phyloP scores from a whole-genome alignment of 37 sponge, comb jelly and placozoan genomes.

The Aplysina aerophoba region DNA sequence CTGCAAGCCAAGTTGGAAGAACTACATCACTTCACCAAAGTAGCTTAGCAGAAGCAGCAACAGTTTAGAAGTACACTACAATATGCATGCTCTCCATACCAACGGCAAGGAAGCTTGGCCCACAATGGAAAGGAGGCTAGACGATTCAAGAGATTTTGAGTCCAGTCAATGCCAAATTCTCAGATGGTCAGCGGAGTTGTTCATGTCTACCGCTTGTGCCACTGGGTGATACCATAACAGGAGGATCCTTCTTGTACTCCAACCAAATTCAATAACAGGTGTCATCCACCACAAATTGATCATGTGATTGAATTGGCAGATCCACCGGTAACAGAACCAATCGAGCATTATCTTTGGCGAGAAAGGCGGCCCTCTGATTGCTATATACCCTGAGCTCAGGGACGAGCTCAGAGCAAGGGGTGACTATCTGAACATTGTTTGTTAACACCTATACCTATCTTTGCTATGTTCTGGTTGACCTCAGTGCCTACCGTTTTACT shows the following conservation, averaged over 20 bases:
- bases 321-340: no score
- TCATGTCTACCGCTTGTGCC: slow-evolving; percentile 14
- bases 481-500: no score
- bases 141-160: slow-evolving; percentile 31
- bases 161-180: background rate
- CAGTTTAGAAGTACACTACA: slow-evolving; percentile 37
- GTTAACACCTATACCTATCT: no score
- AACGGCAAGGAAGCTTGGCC: slow-evolving; percentile 68
- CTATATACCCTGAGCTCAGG: no score
- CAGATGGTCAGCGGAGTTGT: background rate
- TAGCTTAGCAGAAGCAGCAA: background rate
- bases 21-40: slow-evolving; percentile 45
- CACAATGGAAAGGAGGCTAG: slow-evolving; percentile 51
- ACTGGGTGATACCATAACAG: background rate
- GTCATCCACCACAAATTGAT: slow-evolving; percentile 9
- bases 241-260: no score
- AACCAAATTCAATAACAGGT: background rate
- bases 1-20: slow-evolving; percentile 27
- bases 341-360: no score
- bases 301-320: background rate
- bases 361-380: no score
- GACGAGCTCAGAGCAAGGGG: no score
- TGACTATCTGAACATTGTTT: no score
- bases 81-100: slow-evolving; percentile 55
- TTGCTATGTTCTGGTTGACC: no score